Conservation (phyloP, 2,113 vertebrate species). For the Spheniscus mendiculus region DNA sequence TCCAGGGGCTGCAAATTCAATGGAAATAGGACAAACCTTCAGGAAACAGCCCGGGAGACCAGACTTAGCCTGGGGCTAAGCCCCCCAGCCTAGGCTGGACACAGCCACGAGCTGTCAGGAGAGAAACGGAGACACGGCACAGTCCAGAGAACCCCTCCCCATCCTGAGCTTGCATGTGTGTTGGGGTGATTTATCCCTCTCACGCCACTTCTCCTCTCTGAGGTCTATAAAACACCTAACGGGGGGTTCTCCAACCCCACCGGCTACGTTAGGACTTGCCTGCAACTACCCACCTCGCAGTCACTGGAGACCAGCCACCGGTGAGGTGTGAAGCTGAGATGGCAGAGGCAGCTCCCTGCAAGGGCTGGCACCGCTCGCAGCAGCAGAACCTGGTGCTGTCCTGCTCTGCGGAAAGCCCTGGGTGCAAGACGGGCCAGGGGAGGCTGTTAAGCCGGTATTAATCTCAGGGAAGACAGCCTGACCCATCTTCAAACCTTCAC, state of each 20-base stretch:
- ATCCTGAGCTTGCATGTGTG: not conserved
- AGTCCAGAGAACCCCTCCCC: not conserved
- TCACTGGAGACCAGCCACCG: not conserved
- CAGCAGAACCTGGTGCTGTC: not conserved
- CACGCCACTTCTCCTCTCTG: too few relatives aligned
- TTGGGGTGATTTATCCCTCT: not conserved
- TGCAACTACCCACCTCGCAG: not conserved
- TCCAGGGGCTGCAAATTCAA: not conserved
- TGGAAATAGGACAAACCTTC: not conserved
- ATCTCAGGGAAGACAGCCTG: not conserved
- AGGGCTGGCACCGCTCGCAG: not conserved
- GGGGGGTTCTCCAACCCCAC: not conserved
- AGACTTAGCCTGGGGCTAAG: not conserved
- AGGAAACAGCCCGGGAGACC: not conserved
- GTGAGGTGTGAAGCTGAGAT: not conserved
- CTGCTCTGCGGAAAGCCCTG: not conserved
- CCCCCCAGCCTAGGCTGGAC: not conserved
- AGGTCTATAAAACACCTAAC: not conserved
- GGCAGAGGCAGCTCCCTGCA: not conserved
- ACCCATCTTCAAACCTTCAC: not conserved
- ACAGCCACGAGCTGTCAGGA: not conserved
- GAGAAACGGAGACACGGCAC: not conserved
- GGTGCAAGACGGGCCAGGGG: not conserved
- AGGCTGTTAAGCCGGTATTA: not conserved
- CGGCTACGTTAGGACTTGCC: not conserved